Evolutionary conservation across 64 coral and sea anemone species (phyloP).

Genomic region (Actinia tenebrosa): DNA sequence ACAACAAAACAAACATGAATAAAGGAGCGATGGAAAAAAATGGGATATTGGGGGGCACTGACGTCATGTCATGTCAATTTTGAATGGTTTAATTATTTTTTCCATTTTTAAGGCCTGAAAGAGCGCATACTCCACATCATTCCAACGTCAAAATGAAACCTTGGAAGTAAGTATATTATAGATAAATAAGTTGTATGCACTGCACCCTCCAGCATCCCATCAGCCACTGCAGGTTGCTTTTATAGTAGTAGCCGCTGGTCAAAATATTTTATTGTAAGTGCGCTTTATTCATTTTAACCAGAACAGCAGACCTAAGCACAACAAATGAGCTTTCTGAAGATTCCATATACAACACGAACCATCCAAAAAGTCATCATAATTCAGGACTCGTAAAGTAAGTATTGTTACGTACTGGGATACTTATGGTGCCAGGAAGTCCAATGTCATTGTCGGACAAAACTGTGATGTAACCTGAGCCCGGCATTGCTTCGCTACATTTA

Average conservation of each 20-base stretch:
- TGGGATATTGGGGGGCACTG: neutral
- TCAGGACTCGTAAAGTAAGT: neutral
- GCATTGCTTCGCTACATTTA: neutral
- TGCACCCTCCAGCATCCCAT: neutral
- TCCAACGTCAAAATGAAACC: conserved; percentile 26
- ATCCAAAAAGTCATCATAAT: conserved; percentile 14
- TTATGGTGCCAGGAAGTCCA: neutral
- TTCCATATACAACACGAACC: neutral
- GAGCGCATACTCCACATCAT: conserved; percentile 20
- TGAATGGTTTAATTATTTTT: neutral
- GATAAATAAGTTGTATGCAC: neutral
- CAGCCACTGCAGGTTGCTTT: neutral
- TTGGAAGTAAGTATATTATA: conserved; percentile 16
- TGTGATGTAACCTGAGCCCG: neutral
- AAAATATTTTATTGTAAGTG: neutral
- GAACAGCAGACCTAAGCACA: neutral
- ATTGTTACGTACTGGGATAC: neutral
- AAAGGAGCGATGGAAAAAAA: neutral
- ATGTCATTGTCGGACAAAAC: neutral
- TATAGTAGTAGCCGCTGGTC: neutral
- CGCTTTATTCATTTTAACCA: neutral
- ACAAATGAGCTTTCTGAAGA: conserved; percentile 2
- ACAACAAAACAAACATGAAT: neutral
- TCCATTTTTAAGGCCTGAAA: neutral
- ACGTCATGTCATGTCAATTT: neutral